These are phyloP conservation scores for Octonoba sinensis DNA, from an alignment of 2,888 invertebrate species.

Conservation along the genomic window DNA sequence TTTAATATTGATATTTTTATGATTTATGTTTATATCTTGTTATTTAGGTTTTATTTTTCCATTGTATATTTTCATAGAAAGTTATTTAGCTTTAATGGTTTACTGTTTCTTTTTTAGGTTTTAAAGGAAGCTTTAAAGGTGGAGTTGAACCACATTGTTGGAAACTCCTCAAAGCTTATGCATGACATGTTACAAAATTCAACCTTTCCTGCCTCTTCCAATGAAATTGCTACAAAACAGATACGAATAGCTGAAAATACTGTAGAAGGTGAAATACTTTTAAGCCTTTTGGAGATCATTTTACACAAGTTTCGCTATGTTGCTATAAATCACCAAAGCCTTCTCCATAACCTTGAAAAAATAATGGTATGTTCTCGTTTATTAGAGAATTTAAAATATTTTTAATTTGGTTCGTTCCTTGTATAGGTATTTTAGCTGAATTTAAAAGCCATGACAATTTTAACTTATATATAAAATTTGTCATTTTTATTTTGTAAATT, in stretches of 20 bases:
- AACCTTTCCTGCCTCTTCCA: slow-evolving; percentile 8
- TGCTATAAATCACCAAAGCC: slow-evolving; percentile 80
- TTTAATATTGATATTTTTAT: no score
- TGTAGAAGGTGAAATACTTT: slow-evolving; percentile 69
- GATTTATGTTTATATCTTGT: no score
- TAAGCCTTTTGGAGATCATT: slow-evolving; percentile 80
- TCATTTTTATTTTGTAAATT: no score
- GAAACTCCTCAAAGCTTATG: slow-evolving; percentile 77
- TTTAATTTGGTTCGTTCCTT: no score
- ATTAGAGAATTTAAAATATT: background rate
- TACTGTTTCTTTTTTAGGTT: slow-evolving; percentile 76
- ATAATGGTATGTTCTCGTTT: slow-evolving; percentile 64
- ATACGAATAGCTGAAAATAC: background rate
- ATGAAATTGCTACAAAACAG: background rate
- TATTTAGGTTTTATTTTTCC: background rate
- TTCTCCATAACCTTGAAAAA: slow-evolving; percentile 74
- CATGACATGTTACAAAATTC: slow-evolving; percentile 38
- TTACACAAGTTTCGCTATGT: slow-evolving; percentile 87
- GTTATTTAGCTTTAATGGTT: no score
- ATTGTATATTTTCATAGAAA: no score
- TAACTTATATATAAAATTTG: no score
- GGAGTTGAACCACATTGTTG: slow-evolving; percentile 85
- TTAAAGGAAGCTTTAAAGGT: slow-evolving; percentile 86
- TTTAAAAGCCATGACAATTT: no score
- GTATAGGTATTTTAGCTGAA: no score